Base-by-base conservation (phyloP, 2,797 vertebrate species). In the Leucoraja ocellata region DNA sequence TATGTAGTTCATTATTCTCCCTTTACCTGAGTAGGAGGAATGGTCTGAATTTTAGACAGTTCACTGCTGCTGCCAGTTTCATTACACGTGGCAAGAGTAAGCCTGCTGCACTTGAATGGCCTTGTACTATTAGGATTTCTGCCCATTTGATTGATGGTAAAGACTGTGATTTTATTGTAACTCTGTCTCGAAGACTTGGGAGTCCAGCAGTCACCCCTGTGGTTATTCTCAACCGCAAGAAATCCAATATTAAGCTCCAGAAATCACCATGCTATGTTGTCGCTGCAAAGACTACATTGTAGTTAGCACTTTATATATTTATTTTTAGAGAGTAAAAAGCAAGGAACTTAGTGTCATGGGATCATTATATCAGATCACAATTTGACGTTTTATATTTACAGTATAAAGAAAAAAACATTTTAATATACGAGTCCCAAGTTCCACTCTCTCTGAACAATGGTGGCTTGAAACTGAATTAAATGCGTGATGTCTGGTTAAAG, bases 81-180 rank as follows among this genome's bases (percentile, higher is more conserved):
- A 54, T 76, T 92, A 76, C 13, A 4, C 54, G 21, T 92, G 39
- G 21, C 23, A 91, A 91, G 21, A 71, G 23, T 54, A 28, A 23
- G 36, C 0, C 0, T 74, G 3, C 71, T 21, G 18, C 71, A 21
- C 18, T 74, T 74, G 71, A 74, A 74, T 6, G 13, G 90, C 54
- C 13, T 54, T 76, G 39, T 8, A 10, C 13, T 28, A 32, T 68
- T 39, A 32, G 90, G 25, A 54, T 76, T 92, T 74, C 71, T 76
- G 68, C 10, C 39, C 25, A 54, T 76, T 74, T 92, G 71, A 92
- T 54, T 92, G 71, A 92, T 71, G 54, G 46, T 14, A 11, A 11
- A 39, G 65, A 91, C 90, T 74, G 90, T 92, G 71, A 54, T 54
- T n/a, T 92, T 39, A 54, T 54, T 54, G 74, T 71, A 91, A 74